Base-by-base conservation (phyloP, 1,140 invertebrate genomes). In the Lanistes nyassanus region DNA sequence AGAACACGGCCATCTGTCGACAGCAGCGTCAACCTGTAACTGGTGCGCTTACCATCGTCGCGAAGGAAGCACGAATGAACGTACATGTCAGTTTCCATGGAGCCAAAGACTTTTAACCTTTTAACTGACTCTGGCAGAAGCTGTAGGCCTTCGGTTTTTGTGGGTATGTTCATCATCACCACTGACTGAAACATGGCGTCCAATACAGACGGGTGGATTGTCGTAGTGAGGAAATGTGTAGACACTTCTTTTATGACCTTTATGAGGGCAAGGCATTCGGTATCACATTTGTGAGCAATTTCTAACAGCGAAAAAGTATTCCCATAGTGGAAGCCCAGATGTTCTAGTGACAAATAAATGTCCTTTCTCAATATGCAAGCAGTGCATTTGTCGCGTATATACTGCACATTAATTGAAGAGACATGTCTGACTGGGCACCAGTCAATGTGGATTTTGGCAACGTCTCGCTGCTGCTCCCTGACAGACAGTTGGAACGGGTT, bases 161-260 rank as follows among this genome's bases (percentile, higher is more conserved):
- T 19, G 21, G 6, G 34, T 11, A 64, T 36, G 58, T 64, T 65
- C 56, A 74, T 7, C 11, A 74, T 51, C 2, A 74, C 60, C 9
- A 42, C 42, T 4, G 77, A 80, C 69, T 84, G 81, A 6, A 82
- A 39, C 73, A 82, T 74, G 2, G 68, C 80, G 76, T 81, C 81
- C 2, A 82, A 64, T 26, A 82, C 66, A 19, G 77, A 75, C 29
- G 81, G 83, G 67, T 82, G 82, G n/a, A 83, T 62, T 37, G 78
- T 76, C 16, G 82, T 83, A 13, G 21, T 42, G 6, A 70, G 36
- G 7, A 78, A 71, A 39, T 82, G 76, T 56, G 69, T 58, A 11
- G 75, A 60, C 9, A 83, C 53, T 19, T 34, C 16, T 5, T 79
- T 75, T 26, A 78, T 73, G 9, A 84, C 29, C 26, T 55, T 47